phyloP scores from a whole-genome alignment of 2,113 vertebrate species.

The Balaeniceps rex region DNA sequence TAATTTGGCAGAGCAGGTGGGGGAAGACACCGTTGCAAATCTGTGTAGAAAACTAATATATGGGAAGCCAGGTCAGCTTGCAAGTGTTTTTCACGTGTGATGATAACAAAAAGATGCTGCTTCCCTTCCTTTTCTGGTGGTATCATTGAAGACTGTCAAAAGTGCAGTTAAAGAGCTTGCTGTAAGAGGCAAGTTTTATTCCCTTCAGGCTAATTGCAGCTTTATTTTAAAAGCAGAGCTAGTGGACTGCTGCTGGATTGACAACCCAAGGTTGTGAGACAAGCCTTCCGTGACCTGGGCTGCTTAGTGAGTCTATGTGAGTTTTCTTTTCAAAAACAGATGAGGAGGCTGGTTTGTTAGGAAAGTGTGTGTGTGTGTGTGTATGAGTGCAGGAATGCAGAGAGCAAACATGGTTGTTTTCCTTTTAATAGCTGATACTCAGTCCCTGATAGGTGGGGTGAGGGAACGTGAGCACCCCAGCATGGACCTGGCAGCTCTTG shows the following conservation, averaged over 20 bases:
- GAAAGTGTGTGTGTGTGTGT: background rate
- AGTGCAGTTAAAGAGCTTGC: background rate
- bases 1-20: slow-evolving; percentile 8
- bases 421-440: background rate
- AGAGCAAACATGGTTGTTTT: background rate
- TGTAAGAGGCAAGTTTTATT: background rate
- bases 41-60: background rate
- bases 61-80: background rate
- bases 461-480: background rate
- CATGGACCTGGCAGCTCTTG: background rate
- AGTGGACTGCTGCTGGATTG: background rate
- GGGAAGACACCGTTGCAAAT: background rate
- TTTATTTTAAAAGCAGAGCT: background rate
- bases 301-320: background rate
- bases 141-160: background rate
- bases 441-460: background rate
- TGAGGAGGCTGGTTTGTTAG: background rate
- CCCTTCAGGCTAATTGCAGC: background rate
- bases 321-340: background rate
- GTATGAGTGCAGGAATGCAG: background rate
- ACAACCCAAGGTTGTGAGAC: background rate
- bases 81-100: background rate
- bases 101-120: background rate
- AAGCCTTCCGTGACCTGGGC: background rate
- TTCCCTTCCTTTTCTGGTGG: background rate